phyloP scores from a whole-genome alignment of 2,888 invertebrate genomes.

The Agriopis leucophaearia region DNA sequence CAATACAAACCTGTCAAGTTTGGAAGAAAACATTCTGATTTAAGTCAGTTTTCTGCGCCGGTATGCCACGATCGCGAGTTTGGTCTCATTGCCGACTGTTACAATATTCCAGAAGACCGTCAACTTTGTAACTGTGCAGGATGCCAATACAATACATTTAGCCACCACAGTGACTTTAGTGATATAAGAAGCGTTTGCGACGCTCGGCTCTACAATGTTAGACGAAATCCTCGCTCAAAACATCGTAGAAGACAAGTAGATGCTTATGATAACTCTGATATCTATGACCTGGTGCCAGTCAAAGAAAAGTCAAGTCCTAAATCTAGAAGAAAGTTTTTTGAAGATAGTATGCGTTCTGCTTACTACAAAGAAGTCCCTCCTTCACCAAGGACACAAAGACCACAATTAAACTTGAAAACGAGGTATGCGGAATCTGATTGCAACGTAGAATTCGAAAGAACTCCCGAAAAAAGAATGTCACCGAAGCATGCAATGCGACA shows the following conservation, averaged over 20 bases:
- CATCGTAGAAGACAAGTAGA: constrained; percentile 54
- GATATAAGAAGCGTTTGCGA: constrained; percentile 74
- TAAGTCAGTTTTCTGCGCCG: constrained; percentile 76
- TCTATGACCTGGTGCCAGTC: constrained; percentile 77
- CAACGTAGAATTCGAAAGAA: constrained; percentile 12
- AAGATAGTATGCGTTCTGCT: constrained; percentile 58
- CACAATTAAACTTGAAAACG: constrained; percentile 71
- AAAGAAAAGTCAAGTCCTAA: constrained; percentile 79
- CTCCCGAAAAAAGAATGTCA: constrained; percentile 7
- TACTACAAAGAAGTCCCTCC: constrained; percentile 75
- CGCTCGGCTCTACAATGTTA: constrained; percentile 67
- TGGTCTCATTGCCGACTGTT: constrained; percentile 48
- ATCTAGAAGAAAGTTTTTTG: constrained; percentile 66
- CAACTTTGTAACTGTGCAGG: constrained; percentile 64
- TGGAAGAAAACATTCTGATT: constrained; percentile 64
- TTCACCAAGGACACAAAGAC: constrained; percentile 73
- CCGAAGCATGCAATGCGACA: background rate
- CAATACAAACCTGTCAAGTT: constrained; percentile 76
- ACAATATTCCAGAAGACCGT: constrained; percentile 57
- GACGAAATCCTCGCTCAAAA: constrained; percentile 54
- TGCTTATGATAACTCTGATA: constrained; percentile 66
- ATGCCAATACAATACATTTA: constrained; percentile 14
- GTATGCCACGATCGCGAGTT: constrained; percentile 75
- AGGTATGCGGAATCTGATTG: constrained; percentile 53
- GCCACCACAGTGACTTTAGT: constrained; percentile 52